Evolutionary conservation across 2,888 invertebrate genomes (phyloP), one percentile per base, ranked within the genome.

Genomic region (Asteroscopus sphinx): DNA sequence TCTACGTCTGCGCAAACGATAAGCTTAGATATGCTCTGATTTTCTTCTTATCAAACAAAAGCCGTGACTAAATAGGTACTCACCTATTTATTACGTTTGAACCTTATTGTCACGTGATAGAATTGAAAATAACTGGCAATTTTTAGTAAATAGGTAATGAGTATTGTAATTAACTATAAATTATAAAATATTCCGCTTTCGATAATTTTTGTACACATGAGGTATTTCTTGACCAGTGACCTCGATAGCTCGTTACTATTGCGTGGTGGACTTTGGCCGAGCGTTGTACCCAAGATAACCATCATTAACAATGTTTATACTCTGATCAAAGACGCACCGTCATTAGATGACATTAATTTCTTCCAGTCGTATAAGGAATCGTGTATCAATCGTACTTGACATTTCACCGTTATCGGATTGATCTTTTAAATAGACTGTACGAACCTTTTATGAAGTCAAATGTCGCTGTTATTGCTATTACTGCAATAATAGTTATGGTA

Each of bases 371-470:
- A 56, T 61, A 71, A 55, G 56, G 58, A 77, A 74, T 81, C 85
- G 87, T 87, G 87, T 70, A 69, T 72, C 67, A 80, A 69, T 76
- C 77, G 86, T 82, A 80, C 87, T 89, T 89, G 89, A 88, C 87
- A 89, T 90, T 89, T 88, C 60, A 72, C 53, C 28, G 40, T 55
- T 75, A 79, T 73, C 75, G 49, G 21, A 61, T 72, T 60, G 67
- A 75, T 78, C 75, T 79, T 76, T 62, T 77, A 76, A 78, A 71
- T 56, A 55, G 61, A 59, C 58, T 59, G 65, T 51, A 60, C 35
- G 57, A 71, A 68, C 60, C 68, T 64, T 68, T 59, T 61, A 63
- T 68, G 33, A 64, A 59, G 46, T 48, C 59, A 68, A 68, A 71
- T 76, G 61, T 73, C 76, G 68, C 66, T 54, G 40, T 45, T 61